Evolutionary conservation across 1,140 invertebrate genomes (phyloP).

Genomic region (Fopius arisanus): DNA sequence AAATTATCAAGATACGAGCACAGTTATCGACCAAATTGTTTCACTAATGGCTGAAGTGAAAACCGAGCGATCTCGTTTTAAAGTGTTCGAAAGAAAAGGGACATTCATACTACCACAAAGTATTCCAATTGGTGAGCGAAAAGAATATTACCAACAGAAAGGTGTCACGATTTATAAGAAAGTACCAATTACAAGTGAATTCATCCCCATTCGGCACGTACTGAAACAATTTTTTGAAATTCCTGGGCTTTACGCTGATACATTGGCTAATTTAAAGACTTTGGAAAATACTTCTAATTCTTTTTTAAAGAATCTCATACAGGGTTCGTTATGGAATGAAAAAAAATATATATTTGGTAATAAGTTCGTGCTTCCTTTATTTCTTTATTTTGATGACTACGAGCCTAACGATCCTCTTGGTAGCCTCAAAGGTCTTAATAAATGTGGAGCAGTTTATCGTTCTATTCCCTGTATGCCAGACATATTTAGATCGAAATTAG

Average conservation of each 20-base stretch:
- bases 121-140: slow-evolving; percentile 26
- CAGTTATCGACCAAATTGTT: slow-evolving; percentile 22
- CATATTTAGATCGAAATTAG: slow-evolving; percentile 38
- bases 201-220: slow-evolving; percentile 15
- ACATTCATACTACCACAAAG: slow-evolving; percentile 31
- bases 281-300: slow-evolving; percentile 27
- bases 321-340: slow-evolving; percentile 45
- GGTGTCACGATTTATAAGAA: slow-evolving; percentile 7
- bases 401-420: slow-evolving; percentile 34
- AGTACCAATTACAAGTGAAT: not conserved
- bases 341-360: slow-evolving; percentile 24
- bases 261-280: not conserved
- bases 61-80: slow-evolving; percentile 28
- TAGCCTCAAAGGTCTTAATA: slow-evolving; percentile 42
- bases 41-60: slow-evolving; percentile 16
- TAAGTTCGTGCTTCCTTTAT: slow-evolving; percentile 46
- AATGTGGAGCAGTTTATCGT: slow-evolving; percentile 47
- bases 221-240: slow-evolving; percentile 27
- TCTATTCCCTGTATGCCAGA: slow-evolving; percentile 43
- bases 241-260: not conserved
- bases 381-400: slow-evolving; percentile 42
- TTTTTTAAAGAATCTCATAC: slow-evolving; percentile 40
- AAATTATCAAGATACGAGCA: slow-evolving; percentile 10
- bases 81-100: slow-evolving; percentile 27
- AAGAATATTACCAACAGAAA: slow-evolving; percentile 21